A percentile compares a stretch with the other conserved stretches of the same genome.
Evolutionary conservation across 2,113 vertebrate species (phyloP).

Genomic region (Prochilodus magdalenae): DNA sequence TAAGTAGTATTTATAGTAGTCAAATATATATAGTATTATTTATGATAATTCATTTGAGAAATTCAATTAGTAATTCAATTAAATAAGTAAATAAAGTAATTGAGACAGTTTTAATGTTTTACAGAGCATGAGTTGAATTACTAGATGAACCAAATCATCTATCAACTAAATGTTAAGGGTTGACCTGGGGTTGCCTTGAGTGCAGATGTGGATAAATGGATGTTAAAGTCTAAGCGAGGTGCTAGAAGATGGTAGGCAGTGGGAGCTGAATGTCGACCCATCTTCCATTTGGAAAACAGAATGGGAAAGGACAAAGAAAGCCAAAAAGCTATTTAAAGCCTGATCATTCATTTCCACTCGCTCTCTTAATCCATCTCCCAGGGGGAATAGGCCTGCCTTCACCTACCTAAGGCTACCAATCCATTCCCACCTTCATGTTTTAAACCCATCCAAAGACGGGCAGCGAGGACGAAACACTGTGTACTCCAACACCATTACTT

Average conservation of each 20-base stretch:
- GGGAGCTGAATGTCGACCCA: conserved; percentile 58
- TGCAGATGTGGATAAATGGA: conserved; percentile 16
- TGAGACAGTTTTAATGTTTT: no score
- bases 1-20: no score
- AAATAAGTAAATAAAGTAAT: no score
- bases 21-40: no score
- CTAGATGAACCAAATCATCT: no score
- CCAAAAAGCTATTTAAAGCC: conserved; percentile 83
- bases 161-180: neutral
- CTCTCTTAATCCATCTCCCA: conserved; percentile 82
- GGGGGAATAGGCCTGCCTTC: conserved; percentile 81
- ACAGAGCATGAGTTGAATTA: no score
- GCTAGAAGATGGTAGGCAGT: conserved; percentile 21
- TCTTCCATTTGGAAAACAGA: conserved; percentile 64
- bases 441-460: conserved; percentile 73
- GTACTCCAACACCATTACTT: conserved; percentile 53
- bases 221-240: conserved; percentile 23
- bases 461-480: conserved; percentile 63
- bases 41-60: no score
- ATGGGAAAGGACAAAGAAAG: conserved; percentile 64
- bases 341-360: conserved; percentile 81
- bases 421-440: conserved; percentile 79
- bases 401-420: conserved; percentile 84
- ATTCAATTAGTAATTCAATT: no score
- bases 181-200: neutral